phyloP scores from a whole-genome alignment of 2,888 invertebrate species.

The Phyto melanocephala region DNA sequence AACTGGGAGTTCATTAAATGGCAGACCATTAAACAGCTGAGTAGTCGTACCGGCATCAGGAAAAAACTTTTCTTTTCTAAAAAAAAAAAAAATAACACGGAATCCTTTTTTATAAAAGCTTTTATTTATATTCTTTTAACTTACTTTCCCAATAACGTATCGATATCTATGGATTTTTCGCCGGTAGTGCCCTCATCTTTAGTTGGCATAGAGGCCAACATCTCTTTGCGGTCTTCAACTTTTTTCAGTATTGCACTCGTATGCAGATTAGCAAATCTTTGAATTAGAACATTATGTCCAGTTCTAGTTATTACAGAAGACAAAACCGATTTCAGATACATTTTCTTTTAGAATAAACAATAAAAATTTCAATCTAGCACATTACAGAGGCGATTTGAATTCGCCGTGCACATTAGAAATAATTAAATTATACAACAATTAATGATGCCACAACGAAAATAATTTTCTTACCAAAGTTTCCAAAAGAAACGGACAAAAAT shows the following conservation, averaged over 20 bases:
- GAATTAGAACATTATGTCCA: constrained; percentile 27
- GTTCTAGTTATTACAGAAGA: constrained; percentile 64
- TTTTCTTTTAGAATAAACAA: constrained; percentile 3
- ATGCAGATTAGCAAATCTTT: constrained; percentile 65
- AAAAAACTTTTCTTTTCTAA: constrained; percentile 85
- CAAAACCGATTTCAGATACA: constrained; percentile 69
- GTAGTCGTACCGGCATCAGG: constrained; percentile 87
- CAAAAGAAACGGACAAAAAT: too few relatives aligned
- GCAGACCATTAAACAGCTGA: constrained; percentile 86
- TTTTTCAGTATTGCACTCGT: constrained; percentile 73
- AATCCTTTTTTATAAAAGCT: too few relatives aligned
- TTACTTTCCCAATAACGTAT: constrained; percentile 83
- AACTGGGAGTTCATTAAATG: constrained; percentile 89
- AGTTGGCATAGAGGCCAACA: constrained; percentile 80
- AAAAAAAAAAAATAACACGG: constrained; percentile 22
- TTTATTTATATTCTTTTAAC: too few relatives aligned
- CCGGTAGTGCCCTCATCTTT: constrained; percentile 89
- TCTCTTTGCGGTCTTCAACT: constrained; percentile 80
- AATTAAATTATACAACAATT: too few relatives aligned
- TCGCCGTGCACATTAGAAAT: too few relatives aligned
- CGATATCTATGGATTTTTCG: constrained; percentile 86
- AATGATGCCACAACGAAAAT: too few relatives aligned
- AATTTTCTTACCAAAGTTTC: too few relatives aligned
- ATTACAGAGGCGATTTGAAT: too few relatives aligned
- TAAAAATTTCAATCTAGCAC: too few relatives aligned